Base-by-base conservation (phyloP, 2,888 invertebrate genomes). In the Caradrina kadenii region DNA sequence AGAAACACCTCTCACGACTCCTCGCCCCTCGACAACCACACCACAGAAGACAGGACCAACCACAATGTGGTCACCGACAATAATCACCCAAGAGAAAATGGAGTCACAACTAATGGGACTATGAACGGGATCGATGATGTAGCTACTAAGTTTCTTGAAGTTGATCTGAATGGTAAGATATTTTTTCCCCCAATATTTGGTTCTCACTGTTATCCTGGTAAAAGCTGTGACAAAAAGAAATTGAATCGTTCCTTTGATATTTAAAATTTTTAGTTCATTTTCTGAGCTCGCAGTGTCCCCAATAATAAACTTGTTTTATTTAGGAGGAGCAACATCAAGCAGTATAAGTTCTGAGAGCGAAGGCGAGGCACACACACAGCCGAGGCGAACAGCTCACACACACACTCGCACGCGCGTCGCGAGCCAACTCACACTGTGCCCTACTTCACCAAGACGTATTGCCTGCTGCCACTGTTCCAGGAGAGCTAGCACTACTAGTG, bases 131-230 rank as follows among this genome's bases (percentile, higher is more conserved):
- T 92, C 0, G 89, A 89, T 10, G 93, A 93, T 4, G 87, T 92
- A 7, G 81, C 91, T 1, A 85, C 91, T 1, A 95, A 94, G 82
- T 93, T 96, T 76, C 75, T 95, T 71, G 94, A 94, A 80, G 94
- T 93, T 2, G 95, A 96, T 82, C 86, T 96, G 67, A 94, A 94
- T 83, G 95, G 96, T 96, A 64, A 90, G 93, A n/a, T 5, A 5
- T 6, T 58, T 54, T 15, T 21, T 8, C 1, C 1, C n/a, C n/a
- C 21, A n/a, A 15, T 35, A 35, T 10, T 1, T 8, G 35, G 8
- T 35, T 35, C 26, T 26, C 4, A 26, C 26, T 26, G 26, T 26
- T 26, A 26, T 26, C 26, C 26, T 26, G 26, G 26, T 26, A 35
- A 35, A 35, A 15, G 3, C 7, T 17, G 8, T 39, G 15, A 4